phyloP scores from a whole-genome alignment of 2,113 vertebrate genomes.

The Catagonus wagneri region DNA sequence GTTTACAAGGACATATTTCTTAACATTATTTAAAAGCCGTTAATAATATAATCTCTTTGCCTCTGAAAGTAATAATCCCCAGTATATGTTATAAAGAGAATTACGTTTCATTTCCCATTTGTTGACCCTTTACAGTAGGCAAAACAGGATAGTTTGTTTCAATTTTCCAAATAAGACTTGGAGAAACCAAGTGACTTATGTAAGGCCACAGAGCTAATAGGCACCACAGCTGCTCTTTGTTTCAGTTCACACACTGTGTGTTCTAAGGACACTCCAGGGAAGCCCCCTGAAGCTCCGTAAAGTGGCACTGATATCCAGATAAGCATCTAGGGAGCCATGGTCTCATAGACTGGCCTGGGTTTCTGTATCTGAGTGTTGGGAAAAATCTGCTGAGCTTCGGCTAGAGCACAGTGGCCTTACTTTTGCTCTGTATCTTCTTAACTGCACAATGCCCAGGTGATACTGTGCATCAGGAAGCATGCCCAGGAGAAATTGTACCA shows the following conservation, averaged over 20 bases:
- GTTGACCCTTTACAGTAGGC: background rate
- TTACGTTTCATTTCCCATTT: background rate
- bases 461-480: background rate
- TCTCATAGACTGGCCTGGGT: background rate
- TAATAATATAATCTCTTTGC: slow-evolving; percentile 40
- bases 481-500: background rate
- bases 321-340: background rate
- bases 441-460: background rate
- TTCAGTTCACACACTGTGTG: background rate
- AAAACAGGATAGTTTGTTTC: background rate
- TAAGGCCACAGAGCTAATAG: background rate
- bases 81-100: background rate
- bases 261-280: background rate
- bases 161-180: background rate
- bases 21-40: slow-evolving; percentile 45
- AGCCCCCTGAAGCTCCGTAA: background rate
- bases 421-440: background rate
- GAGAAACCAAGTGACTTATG: background rate
- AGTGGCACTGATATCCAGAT: background rate
- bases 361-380: background rate
- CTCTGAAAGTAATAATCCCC: slow-evolving; percentile 11
- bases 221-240: background rate
- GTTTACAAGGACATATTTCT: background rate
- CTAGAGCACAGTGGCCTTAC: background rate
- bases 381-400: background rate